A percentile compares a stretch with the other conserved stretches of the same genome.
Evolutionary conservation across 2,797 vertebrate species (phyloP).

Genomic region (Nannoperca australis): DNA sequence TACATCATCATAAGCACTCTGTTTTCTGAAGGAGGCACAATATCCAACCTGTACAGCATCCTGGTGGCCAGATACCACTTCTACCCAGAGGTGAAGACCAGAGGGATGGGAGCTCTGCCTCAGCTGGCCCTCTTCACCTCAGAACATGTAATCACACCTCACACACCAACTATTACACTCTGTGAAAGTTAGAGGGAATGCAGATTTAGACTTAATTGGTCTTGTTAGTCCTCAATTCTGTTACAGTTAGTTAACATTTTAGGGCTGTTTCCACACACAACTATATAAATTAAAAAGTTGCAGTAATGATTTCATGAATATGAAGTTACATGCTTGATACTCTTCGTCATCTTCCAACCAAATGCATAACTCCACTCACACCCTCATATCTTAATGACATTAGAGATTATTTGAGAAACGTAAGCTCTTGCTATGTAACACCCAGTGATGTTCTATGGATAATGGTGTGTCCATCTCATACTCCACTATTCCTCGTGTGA

Average conservation of each 20-base stretch:
- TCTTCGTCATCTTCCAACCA: background rate
- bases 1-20: background rate
- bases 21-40: slow-evolving; percentile 78
- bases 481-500: background rate
- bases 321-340: background rate
- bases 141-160: slow-evolving; percentile 75
- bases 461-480: background rate
- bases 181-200: background rate
- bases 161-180: background rate
- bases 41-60: slow-evolving; percentile 85
- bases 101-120: slow-evolving; percentile 79
- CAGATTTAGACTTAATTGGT: background rate
- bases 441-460: background rate
- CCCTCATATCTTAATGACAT: background rate
- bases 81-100: slow-evolving; percentile 85
- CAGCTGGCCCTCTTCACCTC: slow-evolving; percentile 84
- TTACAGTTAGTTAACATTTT: background rate
- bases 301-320: background rate
- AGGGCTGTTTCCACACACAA: background rate
- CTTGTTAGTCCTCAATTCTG: background rate
- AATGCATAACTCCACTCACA: background rate
- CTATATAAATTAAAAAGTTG: background rate
- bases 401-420: background rate
- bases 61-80: slow-evolving; percentile 80
- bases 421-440: background rate